Percentiles rank a stretch among this genome's conserved stretches.
phyloP scores from a whole-genome alignment of 2,888 invertebrate genomes.

The Digitonthophagus gazella region DNA sequence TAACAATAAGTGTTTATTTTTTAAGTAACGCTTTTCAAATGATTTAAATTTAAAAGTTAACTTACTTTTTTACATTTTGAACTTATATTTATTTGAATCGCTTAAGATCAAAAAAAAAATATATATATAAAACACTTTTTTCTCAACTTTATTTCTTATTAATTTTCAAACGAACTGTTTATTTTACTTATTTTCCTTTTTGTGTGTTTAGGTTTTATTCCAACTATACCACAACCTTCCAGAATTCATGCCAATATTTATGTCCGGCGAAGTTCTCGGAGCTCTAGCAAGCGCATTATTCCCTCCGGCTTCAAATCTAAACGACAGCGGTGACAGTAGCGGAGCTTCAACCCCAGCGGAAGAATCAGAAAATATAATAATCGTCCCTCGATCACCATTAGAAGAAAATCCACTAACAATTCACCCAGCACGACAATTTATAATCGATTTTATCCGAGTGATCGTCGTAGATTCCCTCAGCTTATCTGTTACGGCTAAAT shows the following conservation, averaged over 20 bases:
- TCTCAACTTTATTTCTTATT: neutral
- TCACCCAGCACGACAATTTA: constrained; percentile 83
- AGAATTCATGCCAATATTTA: constrained; percentile 89
- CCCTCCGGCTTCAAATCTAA: constrained; percentile 54
- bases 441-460: constrained; percentile 91
- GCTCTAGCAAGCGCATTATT: constrained; percentile 86
- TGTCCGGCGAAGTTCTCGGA: constrained; percentile 85
- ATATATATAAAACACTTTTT: too few species aligned
- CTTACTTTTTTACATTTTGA: too few species aligned
- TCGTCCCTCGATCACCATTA: constrained; percentile 45
- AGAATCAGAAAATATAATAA: constrained; percentile 42
- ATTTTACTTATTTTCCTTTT: constrained; percentile 19
- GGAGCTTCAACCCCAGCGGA: constrained; percentile 74
- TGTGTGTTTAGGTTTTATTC: constrained; percentile 83
- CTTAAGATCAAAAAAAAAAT: too few species aligned
- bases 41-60: too few species aligned
- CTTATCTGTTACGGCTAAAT: constrained; percentile 74
- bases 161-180: constrained; percentile 3
- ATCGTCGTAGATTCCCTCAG: constrained; percentile 93
- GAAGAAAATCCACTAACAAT: constrained; percentile 61
- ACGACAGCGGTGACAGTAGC: constrained; percentile 71
- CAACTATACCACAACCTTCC: constrained; percentile 94
- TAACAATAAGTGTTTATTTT: too few species aligned
- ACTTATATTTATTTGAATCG: too few species aligned
- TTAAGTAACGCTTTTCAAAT: too few species aligned